Base-by-base conservation (phyloP, 2,797 vertebrate species). In the Margarornis squamiger region DNA sequence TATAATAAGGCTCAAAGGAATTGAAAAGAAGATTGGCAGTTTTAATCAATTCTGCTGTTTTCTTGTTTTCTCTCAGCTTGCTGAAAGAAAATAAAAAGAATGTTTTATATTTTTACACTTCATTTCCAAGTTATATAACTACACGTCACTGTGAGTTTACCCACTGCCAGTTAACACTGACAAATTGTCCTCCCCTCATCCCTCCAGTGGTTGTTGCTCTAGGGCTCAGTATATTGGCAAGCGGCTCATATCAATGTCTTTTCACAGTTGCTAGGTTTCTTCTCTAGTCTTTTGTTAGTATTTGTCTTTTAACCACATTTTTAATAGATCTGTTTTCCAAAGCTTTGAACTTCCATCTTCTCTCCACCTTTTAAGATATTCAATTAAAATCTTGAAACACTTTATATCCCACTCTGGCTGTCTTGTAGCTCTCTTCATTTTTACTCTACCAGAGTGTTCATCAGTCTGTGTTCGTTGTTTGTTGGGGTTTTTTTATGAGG, bases 1-100 rank as follows among this genome's bases (percentile, higher is more conserved):
- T 99, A 96, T 99, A 99, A 97, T 99, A 99, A 46, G 99, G 99
- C 98, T 99, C 99, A 97, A 99, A 99, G 8, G 99, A 99, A 98
- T 99, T 99, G 97, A 99, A 99, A 55, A 99, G 98, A 65, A 99
- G 99, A 96, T 99, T 99, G 87, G 99, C 99, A 54, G 99, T 99
- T 98, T 99, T 99, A 92, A 99, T 99, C 91, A 99, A 96, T 83
- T 99, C 99, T 12, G 99, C 99, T 4, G 99, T 99, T 97, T 99
- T 99, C 98, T 99, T 99, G 97, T 99, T 99, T 97, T 99, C 99
- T 92, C 99, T 97, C 58, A 99, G 97, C 98, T 99, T 99, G 97
- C 99, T 99, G 79, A 94, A 96, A 97, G 81, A 95, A 90, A 92
- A 91, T 49, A 93, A 78, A 92, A 55, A 63, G 10, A 90, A 55